phyloP scores from a whole-genome alignment of 2,113 vertebrate species.

The Albula glossodonta region DNA sequence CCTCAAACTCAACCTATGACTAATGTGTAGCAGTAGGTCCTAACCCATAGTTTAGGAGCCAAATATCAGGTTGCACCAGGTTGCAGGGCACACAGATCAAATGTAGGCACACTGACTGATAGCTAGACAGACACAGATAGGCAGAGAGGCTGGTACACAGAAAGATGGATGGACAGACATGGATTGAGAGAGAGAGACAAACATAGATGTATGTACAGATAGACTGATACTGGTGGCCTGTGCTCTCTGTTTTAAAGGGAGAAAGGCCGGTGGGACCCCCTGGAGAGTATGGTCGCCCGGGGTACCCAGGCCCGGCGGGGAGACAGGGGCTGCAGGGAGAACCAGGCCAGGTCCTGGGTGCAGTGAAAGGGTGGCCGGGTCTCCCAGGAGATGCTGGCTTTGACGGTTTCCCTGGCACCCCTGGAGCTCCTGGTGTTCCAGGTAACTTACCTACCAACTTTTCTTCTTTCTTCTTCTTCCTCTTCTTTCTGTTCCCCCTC shows the following conservation, averaged over 20 bases:
- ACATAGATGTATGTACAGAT: too few species aligned
- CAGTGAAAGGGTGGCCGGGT: constrained; percentile 77
- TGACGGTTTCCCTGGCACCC: constrained; percentile 69
- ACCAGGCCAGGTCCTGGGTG: constrained; percentile 71
- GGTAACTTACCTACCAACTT: constrained; percentile 56
- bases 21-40: too few species aligned
- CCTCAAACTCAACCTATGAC: too few species aligned
- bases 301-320: constrained; percentile 75
- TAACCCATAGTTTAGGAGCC: too few species aligned
- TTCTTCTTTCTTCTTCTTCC: neutral
- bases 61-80: too few species aligned
- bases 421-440: constrained; percentile 74
- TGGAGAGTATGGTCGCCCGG: constrained; percentile 78
- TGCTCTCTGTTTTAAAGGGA: constrained; percentile 70
- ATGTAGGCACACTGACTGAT: neutral
- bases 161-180: neutral
- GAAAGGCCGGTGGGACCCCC: constrained; percentile 71
- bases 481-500: constrained; percentile 23
- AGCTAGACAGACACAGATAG: neutral
- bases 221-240: neutral
- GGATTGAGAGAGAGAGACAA: too few species aligned
- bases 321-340: constrained; percentile 69
- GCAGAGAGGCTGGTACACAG: neutral
- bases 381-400: constrained; percentile 76
- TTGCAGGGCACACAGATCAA: too few species aligned